phyloP scores from a whole-genome alignment of 2,888 invertebrate species.

The Cordilura impudica region DNA sequence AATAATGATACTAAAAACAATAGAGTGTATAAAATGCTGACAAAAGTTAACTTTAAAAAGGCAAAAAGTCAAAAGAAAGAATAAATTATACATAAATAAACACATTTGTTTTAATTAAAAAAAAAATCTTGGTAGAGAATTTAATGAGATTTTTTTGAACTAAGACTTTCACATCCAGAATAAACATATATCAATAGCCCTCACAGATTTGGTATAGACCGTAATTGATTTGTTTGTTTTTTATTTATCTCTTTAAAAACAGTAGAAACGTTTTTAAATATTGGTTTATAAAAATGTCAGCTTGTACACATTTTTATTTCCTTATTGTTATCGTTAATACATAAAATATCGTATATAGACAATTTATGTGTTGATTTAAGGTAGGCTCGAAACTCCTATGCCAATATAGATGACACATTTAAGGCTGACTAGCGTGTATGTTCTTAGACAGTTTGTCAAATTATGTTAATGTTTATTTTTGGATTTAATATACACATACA shows the following conservation, averaged over 20 bases:
- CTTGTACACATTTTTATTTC: too few relatives aligned
- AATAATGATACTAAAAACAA: not conserved
- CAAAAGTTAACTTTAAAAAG: constrained; percentile 1
- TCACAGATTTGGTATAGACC: too few relatives aligned
- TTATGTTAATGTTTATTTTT: constrained; percentile 33
- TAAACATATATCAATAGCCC: too few relatives aligned
- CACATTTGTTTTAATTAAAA: too few relatives aligned
- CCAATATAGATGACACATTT: not conserved
- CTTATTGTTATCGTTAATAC: constrained; percentile 10
- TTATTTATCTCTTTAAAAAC: too few relatives aligned
- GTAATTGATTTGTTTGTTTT: too few relatives aligned
- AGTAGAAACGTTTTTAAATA: too few relatives aligned
- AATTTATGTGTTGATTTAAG: not conserved
- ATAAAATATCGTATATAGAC: too few relatives aligned
- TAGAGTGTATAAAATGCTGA: not conserved
- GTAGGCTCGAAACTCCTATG: not conserved
- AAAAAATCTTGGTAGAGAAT: too few relatives aligned
- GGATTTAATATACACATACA: constrained; percentile 6
- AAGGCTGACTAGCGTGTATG: constrained; percentile 1
- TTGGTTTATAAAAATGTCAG: too few relatives aligned
- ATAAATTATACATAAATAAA: not conserved
- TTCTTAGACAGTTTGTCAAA: constrained; percentile 39
- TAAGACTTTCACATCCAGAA: too few relatives aligned
- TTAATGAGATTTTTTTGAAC: too few relatives aligned
- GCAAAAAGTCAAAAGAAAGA: not conserved